These are phyloP conservation scores for Leptinotarsa rubiginosa DNA, from an alignment of 2,888 invertebrate genomes.

Conservation along the genomic window DNA sequence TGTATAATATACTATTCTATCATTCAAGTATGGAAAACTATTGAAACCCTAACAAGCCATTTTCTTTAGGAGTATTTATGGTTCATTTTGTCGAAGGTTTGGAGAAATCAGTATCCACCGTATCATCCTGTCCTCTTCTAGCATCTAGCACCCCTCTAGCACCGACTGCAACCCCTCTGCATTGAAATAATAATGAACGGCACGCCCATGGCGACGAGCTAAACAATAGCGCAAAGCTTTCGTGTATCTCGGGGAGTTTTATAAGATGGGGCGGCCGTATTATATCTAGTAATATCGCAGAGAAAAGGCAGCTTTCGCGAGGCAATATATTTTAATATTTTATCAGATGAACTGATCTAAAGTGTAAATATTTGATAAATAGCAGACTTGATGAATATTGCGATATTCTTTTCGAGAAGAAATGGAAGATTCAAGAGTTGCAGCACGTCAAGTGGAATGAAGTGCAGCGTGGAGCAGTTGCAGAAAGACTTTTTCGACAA, in stretches of 20 bases:
- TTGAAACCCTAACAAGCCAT: too few relatives aligned
- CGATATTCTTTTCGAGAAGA: not conserved
- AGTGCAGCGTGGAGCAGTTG: not conserved
- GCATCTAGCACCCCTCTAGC: not conserved
- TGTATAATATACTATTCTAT: too few relatives aligned
- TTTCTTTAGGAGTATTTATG: too few relatives aligned
- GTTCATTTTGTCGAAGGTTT: too few relatives aligned
- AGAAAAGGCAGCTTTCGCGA: slow-evolving; percentile 2
- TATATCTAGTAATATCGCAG: slow-evolving; percentile 13
- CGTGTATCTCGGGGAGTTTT: slow-evolving; percentile 7
- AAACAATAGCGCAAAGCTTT: slow-evolving; percentile 11
- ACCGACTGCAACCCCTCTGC: not conserved
- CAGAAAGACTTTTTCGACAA: too few relatives aligned
- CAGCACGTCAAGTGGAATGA: not conserved
- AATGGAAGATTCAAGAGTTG: not conserved
- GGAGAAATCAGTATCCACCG: too few relatives aligned
- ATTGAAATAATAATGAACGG: not conserved
- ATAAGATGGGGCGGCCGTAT: slow-evolving; percentile 3
- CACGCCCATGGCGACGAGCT: slow-evolving; percentile 1
- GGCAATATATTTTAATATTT: slow-evolving; percentile 20
- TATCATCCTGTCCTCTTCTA: too few relatives aligned
- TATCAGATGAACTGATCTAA: slow-evolving; percentile 16
- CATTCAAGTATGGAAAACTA: too few relatives aligned
- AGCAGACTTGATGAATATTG: slow-evolving; percentile 12
- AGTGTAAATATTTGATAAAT: slow-evolving; percentile 19